Conservation (phyloP, 2,113 vertebrate species). For the Heterocephalus glaber region DNA sequence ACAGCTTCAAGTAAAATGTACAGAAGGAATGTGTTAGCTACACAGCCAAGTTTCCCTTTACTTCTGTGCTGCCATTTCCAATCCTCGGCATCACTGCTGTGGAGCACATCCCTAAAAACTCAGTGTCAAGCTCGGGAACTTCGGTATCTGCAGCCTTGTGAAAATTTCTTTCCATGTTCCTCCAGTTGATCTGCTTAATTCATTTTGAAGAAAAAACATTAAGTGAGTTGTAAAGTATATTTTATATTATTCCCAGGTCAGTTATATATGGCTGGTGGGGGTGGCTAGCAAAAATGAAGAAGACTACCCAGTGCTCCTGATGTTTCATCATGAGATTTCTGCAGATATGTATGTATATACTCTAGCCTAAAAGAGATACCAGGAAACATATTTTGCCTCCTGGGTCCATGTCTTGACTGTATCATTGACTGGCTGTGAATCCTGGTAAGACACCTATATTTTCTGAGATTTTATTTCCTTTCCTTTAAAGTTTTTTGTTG, state of each 20-base stretch:
- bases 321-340: neutral
- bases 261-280: neutral
- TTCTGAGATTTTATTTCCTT: neutral
- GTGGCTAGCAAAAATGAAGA: neutral
- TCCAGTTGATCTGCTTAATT: neutral
- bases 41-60: neutral
- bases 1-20: conserved; percentile 60
- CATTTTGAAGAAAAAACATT: neutral
- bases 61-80: conserved; percentile 68
- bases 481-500: neutral
- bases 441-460: neutral
- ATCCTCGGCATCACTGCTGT: neutral
- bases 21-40: conserved; percentile 64
- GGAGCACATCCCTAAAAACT: neutral
- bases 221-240: neutral
- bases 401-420: neutral
- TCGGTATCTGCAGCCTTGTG: neutral
- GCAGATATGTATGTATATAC: too few species aligned
- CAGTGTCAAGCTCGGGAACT: neutral
- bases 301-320: rapidly evolving
- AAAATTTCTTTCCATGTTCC: neutral
- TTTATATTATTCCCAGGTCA: neutral
- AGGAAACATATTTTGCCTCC: neutral
- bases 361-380: neutral
- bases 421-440: neutral